Evolutionary conservation across 2,888 invertebrate genomes (phyloP).

Genomic region (Synanthedon tipuliformis): DNA sequence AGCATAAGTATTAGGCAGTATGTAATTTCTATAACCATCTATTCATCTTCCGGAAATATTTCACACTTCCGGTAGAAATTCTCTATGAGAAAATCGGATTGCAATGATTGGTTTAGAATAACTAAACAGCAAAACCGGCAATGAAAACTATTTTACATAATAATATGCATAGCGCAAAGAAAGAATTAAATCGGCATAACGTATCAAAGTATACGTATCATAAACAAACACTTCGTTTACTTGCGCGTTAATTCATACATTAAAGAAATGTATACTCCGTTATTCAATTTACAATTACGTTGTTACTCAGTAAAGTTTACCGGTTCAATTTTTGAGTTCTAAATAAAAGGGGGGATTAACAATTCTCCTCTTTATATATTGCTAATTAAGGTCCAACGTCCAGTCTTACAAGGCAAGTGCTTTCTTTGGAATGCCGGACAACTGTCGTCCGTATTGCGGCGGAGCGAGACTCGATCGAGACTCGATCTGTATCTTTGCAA

Average conservation of each 20-base stretch:
- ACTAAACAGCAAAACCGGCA: too few species aligned
- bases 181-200: too few species aligned
- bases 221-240: too few species aligned
- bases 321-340: slow-evolving; percentile 6
- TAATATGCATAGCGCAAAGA: too few species aligned
- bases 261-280: slow-evolving; percentile 3
- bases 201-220: too few species aligned
- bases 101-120: too few species aligned
- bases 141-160: too few species aligned
- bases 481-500: slow-evolving; percentile 47
- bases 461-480: slow-evolving; percentile 27
- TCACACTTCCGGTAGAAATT: too few species aligned
- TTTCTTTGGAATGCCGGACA: slow-evolving; percentile 44
- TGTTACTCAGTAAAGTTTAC: slow-evolving; percentile 5
- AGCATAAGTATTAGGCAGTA: too few species aligned
- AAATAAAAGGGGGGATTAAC: neutral
- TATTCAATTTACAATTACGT: slow-evolving; percentile 2
- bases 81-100: too few species aligned
- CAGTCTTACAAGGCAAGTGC: slow-evolving; percentile 15
- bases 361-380: slow-evolving; percentile 16
- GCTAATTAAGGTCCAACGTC: slow-evolving; percentile 26
- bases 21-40: too few species aligned
- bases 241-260: neutral
- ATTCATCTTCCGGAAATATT: too few species aligned
- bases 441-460: slow-evolving; percentile 33